Evolutionary conservation across 1,140 invertebrate genomes (phyloP).

Genomic region (Apis florea): DNA sequence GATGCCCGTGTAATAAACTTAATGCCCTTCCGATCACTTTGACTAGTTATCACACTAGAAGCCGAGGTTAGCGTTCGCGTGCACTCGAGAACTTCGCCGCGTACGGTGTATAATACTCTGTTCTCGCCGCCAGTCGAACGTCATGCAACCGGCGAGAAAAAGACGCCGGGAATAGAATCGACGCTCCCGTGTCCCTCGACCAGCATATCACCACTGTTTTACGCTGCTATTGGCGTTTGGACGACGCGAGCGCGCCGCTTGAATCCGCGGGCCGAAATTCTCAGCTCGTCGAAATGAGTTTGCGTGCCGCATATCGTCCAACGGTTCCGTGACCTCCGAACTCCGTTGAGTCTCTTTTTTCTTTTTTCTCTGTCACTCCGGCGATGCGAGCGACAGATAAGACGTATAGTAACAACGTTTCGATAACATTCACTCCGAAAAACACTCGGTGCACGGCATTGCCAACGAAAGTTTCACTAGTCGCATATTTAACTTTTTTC

Average conservation of each 20-base stretch:
- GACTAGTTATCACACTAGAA: constrained; percentile 53
- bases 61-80: background rate
- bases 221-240: constrained; percentile 6
- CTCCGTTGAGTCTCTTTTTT: constrained; percentile 15
- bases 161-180: constrained; percentile 32
- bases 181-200: constrained; percentile 29
- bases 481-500: constrained; percentile 8
- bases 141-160: constrained; percentile 20
- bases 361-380: constrained; percentile 12
- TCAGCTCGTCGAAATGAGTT: constrained; percentile 37
- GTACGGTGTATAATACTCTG: constrained; percentile 12
- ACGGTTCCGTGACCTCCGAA: constrained; percentile 52
- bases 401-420: constrained; percentile 16
- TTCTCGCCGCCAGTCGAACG: constrained; percentile 10
- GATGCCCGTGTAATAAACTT: constrained; percentile 45
- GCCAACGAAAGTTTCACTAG: background rate
- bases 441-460: constrained; percentile 26
- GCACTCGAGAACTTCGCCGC: background rate
- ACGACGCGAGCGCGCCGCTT: constrained; percentile 13
- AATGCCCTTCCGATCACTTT: constrained; percentile 62
- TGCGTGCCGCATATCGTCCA: constrained; percentile 47
- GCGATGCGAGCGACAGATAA: constrained; percentile 48
- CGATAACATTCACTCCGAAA: constrained; percentile 47
- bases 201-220: constrained; percentile 24
- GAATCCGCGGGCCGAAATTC: constrained; percentile 34